These are phyloP conservation scores for Edolisoma coerulescens DNA, from an alignment of 2,113 vertebrate species.

Conservation along the genomic window DNA sequence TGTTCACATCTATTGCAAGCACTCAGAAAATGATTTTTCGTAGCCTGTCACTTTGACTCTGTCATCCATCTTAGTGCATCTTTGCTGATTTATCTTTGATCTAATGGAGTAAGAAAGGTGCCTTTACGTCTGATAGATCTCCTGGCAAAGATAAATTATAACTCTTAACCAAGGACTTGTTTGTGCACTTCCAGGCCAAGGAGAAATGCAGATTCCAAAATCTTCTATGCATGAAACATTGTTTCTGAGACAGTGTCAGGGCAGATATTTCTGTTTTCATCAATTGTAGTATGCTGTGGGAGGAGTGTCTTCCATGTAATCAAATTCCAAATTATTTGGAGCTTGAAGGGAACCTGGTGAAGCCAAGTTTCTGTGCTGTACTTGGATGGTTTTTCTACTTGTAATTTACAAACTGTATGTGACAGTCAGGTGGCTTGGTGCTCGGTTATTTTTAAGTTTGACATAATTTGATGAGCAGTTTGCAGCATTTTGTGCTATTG, in stretches of 20 bases:
- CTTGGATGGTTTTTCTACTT: not conserved
- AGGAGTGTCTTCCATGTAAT: not conserved
- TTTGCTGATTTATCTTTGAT: constrained; percentile 13
- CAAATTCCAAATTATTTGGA: not conserved
- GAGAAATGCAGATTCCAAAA: not conserved
- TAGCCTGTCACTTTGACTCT: constrained; percentile 9
- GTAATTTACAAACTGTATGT: not conserved
- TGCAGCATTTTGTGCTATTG: not conserved
- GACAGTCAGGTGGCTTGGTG: not conserved
- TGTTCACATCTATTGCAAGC: constrained; percentile 25
- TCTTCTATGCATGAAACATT: not conserved
- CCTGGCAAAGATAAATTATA: not conserved
- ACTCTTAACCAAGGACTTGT: not conserved
- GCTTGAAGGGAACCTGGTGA: not conserved
- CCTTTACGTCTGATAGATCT: not conserved
- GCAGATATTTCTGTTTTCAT: not conserved
- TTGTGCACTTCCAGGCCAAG: not conserved
- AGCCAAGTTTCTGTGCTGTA: not conserved
- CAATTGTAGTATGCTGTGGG: not conserved
- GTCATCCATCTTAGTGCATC: not conserved
- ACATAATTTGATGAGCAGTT: not conserved
- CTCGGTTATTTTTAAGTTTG: not conserved
- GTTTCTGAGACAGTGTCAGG: not conserved
- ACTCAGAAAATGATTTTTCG: constrained; percentile 46
- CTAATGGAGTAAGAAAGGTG: constrained; percentile 19